Percentiles rank a stretch among this genome's conserved stretches.
These are phyloP conservation scores for Tetranychus piercei DNA, from an alignment of 2,888 invertebrate genomes.

Conservation along the genomic window DNA sequence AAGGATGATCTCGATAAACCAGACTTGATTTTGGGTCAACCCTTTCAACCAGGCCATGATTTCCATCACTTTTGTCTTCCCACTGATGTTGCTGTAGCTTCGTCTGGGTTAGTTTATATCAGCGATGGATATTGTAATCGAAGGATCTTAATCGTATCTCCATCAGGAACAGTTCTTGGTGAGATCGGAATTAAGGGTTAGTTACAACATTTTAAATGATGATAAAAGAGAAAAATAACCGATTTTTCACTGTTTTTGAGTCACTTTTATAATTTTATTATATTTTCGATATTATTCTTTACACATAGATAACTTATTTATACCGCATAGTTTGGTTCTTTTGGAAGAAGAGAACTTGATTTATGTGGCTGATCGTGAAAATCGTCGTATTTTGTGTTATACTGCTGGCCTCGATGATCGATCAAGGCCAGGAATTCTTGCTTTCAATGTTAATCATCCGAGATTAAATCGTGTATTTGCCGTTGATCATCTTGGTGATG, in stretches of 20 bases:
- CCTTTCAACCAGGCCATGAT: conserved; percentile 62
- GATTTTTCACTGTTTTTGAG: not conserved
- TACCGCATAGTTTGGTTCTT: conserved; percentile 75
- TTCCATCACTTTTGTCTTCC: conserved; percentile 75
- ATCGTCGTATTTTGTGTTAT: conserved; percentile 76
- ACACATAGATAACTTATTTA: conserved; percentile 31
- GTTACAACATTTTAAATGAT: not conserved
- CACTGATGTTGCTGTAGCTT: conserved; percentile 71
- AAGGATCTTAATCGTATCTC: conserved; percentile 52
- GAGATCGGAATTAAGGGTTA: conserved; percentile 34
- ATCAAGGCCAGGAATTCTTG: conserved; percentile 35
- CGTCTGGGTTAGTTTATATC: conserved; percentile 63
- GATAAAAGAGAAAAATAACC: not conserved
- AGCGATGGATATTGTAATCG: conserved; percentile 93
- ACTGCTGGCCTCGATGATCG: conserved; percentile 56
- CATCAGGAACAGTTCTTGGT: conserved; percentile 41
- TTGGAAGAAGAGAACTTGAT: conserved; percentile 66
- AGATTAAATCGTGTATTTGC: conserved; percentile 68
- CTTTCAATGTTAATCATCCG: conserved; percentile 52
- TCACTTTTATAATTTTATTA: not conserved
- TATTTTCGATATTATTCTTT: conserved; percentile 8
- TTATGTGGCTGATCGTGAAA: conserved; percentile 89
- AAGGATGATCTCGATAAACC: conserved; percentile 35
- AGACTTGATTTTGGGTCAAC: conserved; percentile 56
- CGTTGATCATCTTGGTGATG: conserved; percentile 42